Evolutionary conservation across 2,797 vertebrate genomes (phyloP).

Genomic region (Phoeniculus purpureus): DNA sequence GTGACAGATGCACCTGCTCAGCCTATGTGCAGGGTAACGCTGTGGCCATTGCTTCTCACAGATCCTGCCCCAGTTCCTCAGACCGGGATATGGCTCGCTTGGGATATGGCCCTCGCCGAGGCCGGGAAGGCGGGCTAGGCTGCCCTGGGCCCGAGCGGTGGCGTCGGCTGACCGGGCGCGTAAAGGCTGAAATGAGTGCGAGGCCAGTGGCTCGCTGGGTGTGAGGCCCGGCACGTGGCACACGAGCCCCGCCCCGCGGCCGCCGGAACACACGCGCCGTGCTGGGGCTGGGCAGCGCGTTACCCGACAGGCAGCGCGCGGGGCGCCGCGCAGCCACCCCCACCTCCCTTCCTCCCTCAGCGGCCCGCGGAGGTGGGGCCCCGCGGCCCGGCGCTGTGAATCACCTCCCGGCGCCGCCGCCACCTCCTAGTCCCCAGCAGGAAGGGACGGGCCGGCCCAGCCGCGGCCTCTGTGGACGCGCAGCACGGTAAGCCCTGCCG

Average conservation of each 20-base stretch:
- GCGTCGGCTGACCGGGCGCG: too few species aligned
- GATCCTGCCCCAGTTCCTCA: too few species aligned
- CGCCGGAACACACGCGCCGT: constrained; percentile 20
- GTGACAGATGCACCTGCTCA: not conserved
- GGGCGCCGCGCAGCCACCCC: constrained; percentile 40
- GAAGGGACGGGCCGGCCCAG: not conserved
- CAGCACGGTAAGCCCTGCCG: constrained; percentile 49
- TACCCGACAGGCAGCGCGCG: constrained; percentile 80
- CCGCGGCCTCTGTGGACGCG: not conserved
- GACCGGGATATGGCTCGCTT: too few species aligned
- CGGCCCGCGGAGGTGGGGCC: constrained; percentile 34
- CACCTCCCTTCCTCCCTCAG: constrained; percentile 41
- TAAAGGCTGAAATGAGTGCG: too few species aligned
- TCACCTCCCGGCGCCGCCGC: constrained; percentile 6
- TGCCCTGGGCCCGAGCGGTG: too few species aligned
- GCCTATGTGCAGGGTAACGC: not conserved
- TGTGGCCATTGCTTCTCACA: rapidly evolving
- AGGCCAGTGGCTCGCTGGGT: not conserved
- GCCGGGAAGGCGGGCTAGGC: not conserved
- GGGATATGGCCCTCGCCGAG: too few species aligned
- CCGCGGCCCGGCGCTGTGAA: constrained; percentile 56
- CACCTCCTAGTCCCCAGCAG: constrained; percentile 30
- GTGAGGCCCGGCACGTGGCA: constrained; percentile 42
- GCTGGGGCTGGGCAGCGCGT: constrained; percentile 54
- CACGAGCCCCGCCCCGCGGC: not conserved